A percentile compares a stretch with the other conserved stretches of the same genome.
These are phyloP conservation scores for Catharus fuscescens DNA, from an alignment of 2,113 vertebrate genomes.

Conservation along the genomic window DNA sequence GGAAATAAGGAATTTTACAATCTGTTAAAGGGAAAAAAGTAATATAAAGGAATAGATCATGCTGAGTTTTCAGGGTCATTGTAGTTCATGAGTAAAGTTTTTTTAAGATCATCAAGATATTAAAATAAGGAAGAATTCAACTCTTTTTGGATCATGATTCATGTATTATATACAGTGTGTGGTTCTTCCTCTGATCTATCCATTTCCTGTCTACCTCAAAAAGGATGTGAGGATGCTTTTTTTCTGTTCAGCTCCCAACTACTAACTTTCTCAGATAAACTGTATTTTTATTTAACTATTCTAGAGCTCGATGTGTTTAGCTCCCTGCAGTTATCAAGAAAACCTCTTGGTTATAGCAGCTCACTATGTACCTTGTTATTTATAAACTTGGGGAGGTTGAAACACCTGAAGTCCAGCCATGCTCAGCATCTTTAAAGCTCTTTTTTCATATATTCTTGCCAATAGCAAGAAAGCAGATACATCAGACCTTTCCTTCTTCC, in stretches of 20 bases:
- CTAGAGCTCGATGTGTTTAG: background rate
- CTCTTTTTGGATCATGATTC: background rate
- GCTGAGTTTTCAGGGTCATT: background rate
- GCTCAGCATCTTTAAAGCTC: background rate
- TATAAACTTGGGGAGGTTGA: background rate
- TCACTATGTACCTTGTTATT: background rate
- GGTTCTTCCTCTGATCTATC: background rate
- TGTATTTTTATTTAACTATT: background rate
- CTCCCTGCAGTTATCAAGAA: background rate
- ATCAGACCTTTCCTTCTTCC: background rate
- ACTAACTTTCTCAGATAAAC: background rate
- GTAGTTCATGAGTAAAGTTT: background rate
- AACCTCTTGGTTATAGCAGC: background rate
- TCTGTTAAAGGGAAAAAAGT: background rate
- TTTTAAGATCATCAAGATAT: conserved; percentile 1
- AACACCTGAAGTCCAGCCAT: background rate
- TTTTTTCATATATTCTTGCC: background rate
- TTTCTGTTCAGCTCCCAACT: background rate
- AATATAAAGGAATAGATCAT: background rate
- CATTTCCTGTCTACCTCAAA: background rate
- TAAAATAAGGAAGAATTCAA: background rate
- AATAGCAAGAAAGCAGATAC: background rate
- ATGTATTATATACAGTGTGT: background rate
- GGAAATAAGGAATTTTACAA: conserved; percentile 12
- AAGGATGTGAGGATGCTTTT: background rate